Evolutionary conservation across 2,113 vertebrate genomes (phyloP).

Genomic region (Manacus vitellinus): DNA sequence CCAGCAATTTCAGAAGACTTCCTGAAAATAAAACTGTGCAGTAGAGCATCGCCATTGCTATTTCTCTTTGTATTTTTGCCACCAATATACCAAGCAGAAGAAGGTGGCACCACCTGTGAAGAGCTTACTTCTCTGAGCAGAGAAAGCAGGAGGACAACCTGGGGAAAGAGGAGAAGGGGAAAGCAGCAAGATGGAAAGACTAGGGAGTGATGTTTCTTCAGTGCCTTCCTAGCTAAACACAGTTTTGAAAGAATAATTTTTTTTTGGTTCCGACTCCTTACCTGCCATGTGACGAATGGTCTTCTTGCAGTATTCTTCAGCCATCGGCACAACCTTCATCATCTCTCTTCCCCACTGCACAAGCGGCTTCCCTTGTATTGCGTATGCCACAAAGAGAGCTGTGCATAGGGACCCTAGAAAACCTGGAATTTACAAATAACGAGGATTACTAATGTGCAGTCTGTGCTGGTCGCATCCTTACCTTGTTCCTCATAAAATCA

Average conservation of each 20-base stretch:
- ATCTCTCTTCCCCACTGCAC: conserved; percentile 91
- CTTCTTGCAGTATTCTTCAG: conserved; percentile 92
- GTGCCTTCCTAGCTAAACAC: neutral
- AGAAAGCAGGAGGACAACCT: neutral
- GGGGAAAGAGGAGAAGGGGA: neutral
- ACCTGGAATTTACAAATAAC: conserved; percentile 71
- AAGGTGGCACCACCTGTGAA: neutral
- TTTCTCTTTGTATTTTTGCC: neutral
- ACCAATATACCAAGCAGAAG: neutral
- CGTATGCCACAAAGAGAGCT: conserved; percentile 90
- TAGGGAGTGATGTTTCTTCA: neutral
- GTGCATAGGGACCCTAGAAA: conserved; percentile 92
- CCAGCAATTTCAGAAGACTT: neutral
- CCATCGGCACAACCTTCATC: conserved; percentile 85
- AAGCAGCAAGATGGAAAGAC: neutral
- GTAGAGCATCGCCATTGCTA: neutral
- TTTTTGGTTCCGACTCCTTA: conserved; percentile 30
- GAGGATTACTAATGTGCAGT: neutral
- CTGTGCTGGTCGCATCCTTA: neutral
- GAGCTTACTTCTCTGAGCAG: neutral
- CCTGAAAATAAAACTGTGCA: neutral
- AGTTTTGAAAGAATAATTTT: neutral
- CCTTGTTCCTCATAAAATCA: neutral
- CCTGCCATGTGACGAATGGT: conserved; percentile 97
- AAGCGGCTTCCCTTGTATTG: conserved; percentile 87